Conservation (phyloP, 2,113 vertebrate species). For the Psammodynastes pulverulentus region DNA sequence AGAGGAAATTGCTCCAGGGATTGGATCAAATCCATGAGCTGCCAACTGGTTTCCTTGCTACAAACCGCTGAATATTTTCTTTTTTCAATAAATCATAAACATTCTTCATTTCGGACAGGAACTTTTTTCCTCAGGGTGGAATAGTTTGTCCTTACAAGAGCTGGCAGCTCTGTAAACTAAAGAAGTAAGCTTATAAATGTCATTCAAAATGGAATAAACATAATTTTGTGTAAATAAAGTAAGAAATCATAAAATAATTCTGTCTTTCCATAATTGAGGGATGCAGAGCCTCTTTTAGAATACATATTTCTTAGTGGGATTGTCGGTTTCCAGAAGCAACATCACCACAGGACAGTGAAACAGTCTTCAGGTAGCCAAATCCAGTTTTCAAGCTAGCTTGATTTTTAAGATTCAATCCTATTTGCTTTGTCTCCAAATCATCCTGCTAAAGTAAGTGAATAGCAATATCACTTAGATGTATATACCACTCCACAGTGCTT, state of each 20-base stretch:
- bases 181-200: slow-evolving; percentile 13
- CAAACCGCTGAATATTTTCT: slow-evolving; percentile 11
- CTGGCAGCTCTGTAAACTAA: neutral
- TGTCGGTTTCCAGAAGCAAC: slow-evolving; percentile 43
- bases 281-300: slow-evolving; percentile 43
- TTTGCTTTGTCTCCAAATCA: neutral
- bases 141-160: neutral
- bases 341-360: slow-evolving; percentile 56
- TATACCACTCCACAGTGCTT: neutral
- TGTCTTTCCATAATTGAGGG: slow-evolving; percentile 24
- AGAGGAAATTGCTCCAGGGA: neutral
- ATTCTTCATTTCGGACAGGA: neutral
- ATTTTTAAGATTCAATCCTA: slow-evolving; percentile 19
- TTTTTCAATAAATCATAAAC: slow-evolving; percentile 20
- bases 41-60: slow-evolving; percentile 1
- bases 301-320: slow-evolving; percentile 49
- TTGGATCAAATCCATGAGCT: neutral
- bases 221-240: neutral
- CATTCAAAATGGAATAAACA: slow-evolving; percentile 16
- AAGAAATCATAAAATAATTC: slow-evolving; percentile 13
- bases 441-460: neutral
- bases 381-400: slow-evolving; percentile 42
- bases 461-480: neutral
- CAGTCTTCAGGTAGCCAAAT: slow-evolving; percentile 38
- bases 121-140: neutral